Conservation (phyloP, 2,888 invertebrate species). For the Lithophane ornitopus region DNA sequence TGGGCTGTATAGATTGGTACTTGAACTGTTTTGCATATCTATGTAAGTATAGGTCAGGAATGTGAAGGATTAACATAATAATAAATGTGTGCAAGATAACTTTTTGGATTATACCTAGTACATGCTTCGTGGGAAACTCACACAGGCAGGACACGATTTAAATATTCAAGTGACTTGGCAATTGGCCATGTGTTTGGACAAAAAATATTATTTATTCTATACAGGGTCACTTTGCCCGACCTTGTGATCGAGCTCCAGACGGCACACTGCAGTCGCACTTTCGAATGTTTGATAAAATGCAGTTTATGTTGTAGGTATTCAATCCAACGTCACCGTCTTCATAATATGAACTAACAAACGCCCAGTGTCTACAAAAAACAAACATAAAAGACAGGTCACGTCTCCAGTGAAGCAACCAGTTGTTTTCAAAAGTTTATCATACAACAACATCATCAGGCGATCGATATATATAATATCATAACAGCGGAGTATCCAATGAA, state of each 20-base stretch:
- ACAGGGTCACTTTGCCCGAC: neutral
- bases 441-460: conserved; percentile 1
- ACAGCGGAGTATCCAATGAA: conserved; percentile 18
- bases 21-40: conserved; percentile 2
- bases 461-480: conserved; percentile 7
- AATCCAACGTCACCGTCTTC: neutral
- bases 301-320: neutral
- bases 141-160: neutral
- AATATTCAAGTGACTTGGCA: conserved; percentile 9
- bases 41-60: neutral
- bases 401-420: neutral
- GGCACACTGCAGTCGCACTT: neutral
- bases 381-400: neutral
- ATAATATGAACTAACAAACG: neutral
- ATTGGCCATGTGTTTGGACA: neutral
- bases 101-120: neutral
- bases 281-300: neutral
- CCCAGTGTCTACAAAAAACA: too few relatives aligned
- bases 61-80: neutral
- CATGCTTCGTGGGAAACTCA: neutral
- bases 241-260: neutral
- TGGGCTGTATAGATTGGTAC: conserved; percentile 6
- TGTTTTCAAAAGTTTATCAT: conserved; percentile 17
- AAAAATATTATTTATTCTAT: neutral
- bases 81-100: neutral